Evolutionary conservation across 2,888 invertebrate genomes (phyloP).

Genomic region (Leptopilina myrica): DNA sequence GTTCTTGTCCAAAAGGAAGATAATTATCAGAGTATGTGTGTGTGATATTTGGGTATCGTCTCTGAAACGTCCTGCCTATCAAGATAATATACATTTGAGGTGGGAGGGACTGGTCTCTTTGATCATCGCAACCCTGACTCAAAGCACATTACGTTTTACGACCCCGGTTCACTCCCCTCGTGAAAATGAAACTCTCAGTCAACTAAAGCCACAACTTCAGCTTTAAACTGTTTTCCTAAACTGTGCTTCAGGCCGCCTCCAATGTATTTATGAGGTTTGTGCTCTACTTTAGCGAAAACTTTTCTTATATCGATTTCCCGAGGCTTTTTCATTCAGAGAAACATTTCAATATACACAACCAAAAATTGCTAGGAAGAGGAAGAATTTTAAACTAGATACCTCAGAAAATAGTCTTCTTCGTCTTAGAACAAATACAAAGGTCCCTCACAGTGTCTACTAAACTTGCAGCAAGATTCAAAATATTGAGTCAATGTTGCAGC

Average conservation of each 20-base stretch:
- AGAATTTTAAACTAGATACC: no score
- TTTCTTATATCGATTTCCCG: no score
- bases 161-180: conserved; percentile 1
- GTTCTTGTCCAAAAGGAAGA: neutral
- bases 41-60: conserved; percentile 2
- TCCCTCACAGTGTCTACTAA: no score
- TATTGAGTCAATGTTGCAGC: no score
- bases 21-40: neutral
- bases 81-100: conserved; percentile 4
- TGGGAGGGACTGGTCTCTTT: conserved; percentile 17
- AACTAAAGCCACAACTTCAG: conserved; percentile 13
- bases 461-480: no score
- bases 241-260: neutral
- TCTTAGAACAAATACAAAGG: no score
- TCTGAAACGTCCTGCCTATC: conserved; percentile 14
- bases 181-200: conserved; percentile 12
- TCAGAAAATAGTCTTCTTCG: no score
- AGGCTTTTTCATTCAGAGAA: no score
- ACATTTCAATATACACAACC: no score
- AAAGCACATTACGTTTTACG: conserved; percentile 32
- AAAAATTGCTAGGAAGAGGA: no score
- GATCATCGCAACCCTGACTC: conserved; percentile 29
- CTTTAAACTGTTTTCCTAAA: conserved; percentile 38
- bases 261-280: conserved; percentile 9
- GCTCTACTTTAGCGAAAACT: neutral